phyloP scores from a whole-genome alignment of 2,797 vertebrate species.

The Rhynchonycteris naso region DNA sequence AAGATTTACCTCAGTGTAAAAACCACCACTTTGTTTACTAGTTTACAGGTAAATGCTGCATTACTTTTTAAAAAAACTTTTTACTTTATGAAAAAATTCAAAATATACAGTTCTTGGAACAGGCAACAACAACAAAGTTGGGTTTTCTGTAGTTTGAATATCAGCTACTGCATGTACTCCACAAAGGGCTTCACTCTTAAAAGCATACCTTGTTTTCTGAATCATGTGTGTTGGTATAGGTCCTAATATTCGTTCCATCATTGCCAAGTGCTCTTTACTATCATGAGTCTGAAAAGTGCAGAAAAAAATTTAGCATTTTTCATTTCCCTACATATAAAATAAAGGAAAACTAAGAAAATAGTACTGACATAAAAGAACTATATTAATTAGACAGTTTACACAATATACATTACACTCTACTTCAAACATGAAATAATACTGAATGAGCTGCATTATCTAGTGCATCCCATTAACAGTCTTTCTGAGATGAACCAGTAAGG shows the following conservation, averaged over 20 bases:
- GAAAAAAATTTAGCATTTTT: constrained; percentile 29
- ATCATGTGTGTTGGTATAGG: constrained; percentile 92
- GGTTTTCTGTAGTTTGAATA: background rate
- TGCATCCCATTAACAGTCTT: background rate
- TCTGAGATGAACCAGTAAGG: background rate
- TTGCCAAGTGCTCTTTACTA: constrained; percentile 94
- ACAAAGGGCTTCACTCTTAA: background rate
- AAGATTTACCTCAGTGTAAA: background rate
- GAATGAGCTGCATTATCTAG: background rate
- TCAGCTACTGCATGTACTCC: background rate
- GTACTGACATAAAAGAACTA: background rate
- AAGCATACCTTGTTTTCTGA: constrained; percentile 90
- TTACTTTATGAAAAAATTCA: background rate
- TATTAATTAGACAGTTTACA: background rate
- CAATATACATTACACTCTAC: background rate
- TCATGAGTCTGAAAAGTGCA: constrained; percentile 90
- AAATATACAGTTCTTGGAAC: background rate
- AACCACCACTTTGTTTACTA: background rate
- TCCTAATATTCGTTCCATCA: constrained; percentile 95
- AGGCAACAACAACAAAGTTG: background rate
- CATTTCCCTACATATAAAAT: background rate
- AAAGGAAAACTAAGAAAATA: background rate
- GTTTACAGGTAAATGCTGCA: background rate
- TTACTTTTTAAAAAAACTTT: background rate
- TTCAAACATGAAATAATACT: constrained; percentile 7